Base-by-base conservation (phyloP, 1,140 invertebrate genomes). In the Notospermus geniculatus region DNA sequence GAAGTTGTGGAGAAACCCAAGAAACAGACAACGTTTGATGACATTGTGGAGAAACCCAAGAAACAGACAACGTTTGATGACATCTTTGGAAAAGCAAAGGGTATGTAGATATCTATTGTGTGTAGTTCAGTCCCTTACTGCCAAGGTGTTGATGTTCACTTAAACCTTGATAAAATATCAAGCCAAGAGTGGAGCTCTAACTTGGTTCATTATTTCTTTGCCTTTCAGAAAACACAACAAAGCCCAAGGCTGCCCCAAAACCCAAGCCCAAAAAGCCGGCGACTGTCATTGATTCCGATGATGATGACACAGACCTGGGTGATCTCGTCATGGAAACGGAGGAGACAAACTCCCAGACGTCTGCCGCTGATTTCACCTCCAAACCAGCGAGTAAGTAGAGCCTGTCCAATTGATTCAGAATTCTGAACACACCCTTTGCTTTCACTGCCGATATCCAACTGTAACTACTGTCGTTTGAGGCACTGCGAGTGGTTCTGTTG, bases 261-360 rank as follows among this genome's bases (percentile, higher is more conserved):
- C 5, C 27, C n/a, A n/a, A n/a, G n/a, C n/a, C n/a, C 23, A 56
- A 56, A 30, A 56, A 29, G 30, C 2, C 11, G 28, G 27, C 23
- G 2, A 32, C 13, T 17, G 9, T 22, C 11, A 30, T 17, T 55
- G 64, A 64, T 57, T n/a, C n/a, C n/a, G 60, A 66, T 59, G 65
- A 67, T 57, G 59, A 64, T 56, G 60, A 68, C 50, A 59, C 60
- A 43, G 32, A 63, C 46, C 46, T 58, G 25, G 45, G 63, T 55
- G 39, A 53, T 60, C 19, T 45, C 2, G n/a, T 54, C 39, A 39
- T 19, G 9, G 46, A 46, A 39, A 36, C 60, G 59, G 36, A 62
- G 43, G 57, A 36, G 43, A 39, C 54, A 55, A 29, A 29, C 25
- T 25, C 15, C 17, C 43, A 55, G 30, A 59, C 45, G 41, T 60